phyloP scores from a whole-genome alignment of 2,888 invertebrate species.

The Epistrophe grossulariae region DNA sequence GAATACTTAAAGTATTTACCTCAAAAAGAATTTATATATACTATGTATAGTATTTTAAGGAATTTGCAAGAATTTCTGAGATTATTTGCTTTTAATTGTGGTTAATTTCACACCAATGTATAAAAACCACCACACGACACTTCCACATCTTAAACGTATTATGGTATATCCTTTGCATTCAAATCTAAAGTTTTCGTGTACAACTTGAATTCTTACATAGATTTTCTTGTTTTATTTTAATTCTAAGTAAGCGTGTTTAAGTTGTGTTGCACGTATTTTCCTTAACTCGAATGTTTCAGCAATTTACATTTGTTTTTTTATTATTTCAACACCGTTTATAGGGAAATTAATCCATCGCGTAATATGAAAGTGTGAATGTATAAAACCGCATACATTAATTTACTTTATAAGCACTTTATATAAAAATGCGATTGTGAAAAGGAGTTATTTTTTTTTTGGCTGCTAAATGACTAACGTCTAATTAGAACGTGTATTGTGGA shows the following conservation, averaged over 20 bases:
- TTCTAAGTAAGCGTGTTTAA: slow-evolving; percentile 1
- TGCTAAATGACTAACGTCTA: slow-evolving; percentile 23
- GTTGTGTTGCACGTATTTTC: neutral
- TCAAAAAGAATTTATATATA: neutral
- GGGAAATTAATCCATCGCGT: slow-evolving; percentile 17
- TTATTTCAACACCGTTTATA: slow-evolving; percentile 21
- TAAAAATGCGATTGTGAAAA: slow-evolving; percentile 10
- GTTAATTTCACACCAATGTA: neutral
- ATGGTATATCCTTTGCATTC: slow-evolving; percentile 12
- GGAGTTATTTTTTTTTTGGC: neutral
- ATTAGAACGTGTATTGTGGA: slow-evolving; percentile 31
- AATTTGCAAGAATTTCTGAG: neutral
- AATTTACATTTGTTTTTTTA: neutral
- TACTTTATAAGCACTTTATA: slow-evolving; percentile 7
- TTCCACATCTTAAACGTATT: neutral
- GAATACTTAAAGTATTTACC: neutral
- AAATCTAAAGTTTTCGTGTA: slow-evolving; percentile 16
- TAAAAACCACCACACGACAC: neutral
- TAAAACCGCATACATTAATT: slow-evolving; percentile 26
- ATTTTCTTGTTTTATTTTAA: slow-evolving; percentile 8
- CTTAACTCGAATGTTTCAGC: neutral
- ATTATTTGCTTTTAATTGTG: neutral
- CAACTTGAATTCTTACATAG: neutral
- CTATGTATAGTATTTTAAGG: neutral
- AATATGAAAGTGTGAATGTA: neutral